Evolutionary conservation across 2,797 vertebrate species (phyloP), one percentile per base, ranked within the genome.

Genomic region (Acanthis flammea): DNA sequence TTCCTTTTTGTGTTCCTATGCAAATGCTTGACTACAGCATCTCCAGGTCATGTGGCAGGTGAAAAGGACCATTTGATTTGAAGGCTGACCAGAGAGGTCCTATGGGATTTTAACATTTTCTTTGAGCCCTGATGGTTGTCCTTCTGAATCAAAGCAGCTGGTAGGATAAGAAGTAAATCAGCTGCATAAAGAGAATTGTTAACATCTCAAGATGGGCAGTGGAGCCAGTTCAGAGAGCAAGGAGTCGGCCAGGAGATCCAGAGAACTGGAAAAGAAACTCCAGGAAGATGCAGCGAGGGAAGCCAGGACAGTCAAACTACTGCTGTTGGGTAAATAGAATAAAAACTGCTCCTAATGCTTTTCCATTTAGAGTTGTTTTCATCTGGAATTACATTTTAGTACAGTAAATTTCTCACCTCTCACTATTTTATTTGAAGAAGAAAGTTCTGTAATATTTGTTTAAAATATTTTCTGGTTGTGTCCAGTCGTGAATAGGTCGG

Each of bases 241-340:
- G 48, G 97, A 98, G 61, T 97, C 93, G 0, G 95, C 97, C 85
- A 98, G 82, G 72, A 97, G 98, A 87, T 98, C 98, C 68, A 97
- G 92, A 73, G 97, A 98, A 83, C 89, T 98, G 87, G 98, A 98
- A 92, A 98, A 97, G 92, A 98, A 97, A 58, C 97, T 98, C 44
- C 98, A 98, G 67, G 97, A 98, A 92, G 98, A 98, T 70, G 98
- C 98, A 45, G 96, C 97, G 39, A 86, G 87, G 83, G 98, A 98
- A 71, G 96, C 98, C 60, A 97, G 97, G 81, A 98, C 98, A 21
- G 96, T 98, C 41, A 98, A 98, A 89, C 86, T 98, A 19, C 96
- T 98, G 1, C 94, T 98, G 5, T 28, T 98, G 86, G 98, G 98
- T 98, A 98, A 98, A 41, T 83, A 91, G 22, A 94, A 88, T 48